A percentile compares a stretch with the other conserved stretches of the same genome.
Conservation (phyloP, 2,797 vertebrate species). For the Tamandua tetradactyla region DNA sequence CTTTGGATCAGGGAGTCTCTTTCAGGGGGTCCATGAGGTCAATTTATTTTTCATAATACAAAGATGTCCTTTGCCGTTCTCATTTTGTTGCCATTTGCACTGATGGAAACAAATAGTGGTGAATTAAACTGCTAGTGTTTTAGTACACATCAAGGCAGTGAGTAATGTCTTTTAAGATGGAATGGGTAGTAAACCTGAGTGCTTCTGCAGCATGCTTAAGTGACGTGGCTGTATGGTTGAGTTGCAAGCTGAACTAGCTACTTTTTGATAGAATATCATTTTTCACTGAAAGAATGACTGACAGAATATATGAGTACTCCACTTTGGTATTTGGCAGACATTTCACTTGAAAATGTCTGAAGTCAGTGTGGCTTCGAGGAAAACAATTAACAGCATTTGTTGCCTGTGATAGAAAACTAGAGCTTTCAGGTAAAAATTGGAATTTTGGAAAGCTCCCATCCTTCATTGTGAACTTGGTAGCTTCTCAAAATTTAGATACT, state of each 20-base stretch:
- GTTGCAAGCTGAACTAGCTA: background rate
- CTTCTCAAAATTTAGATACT: too few species aligned
- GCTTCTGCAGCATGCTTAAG: background rate
- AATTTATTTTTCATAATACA: background rate
- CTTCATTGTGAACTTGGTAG: too few species aligned
- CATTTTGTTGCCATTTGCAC: background rate
- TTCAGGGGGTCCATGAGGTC: background rate
- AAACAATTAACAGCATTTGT: background rate
- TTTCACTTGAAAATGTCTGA: background rate
- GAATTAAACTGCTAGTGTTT: background rate
- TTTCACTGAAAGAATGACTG: background rate
- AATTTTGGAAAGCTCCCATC: background rate
- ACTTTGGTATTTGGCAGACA: background rate
- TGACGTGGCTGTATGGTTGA: background rate
- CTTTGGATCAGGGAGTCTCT: background rate
- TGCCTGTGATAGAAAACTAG: background rate
- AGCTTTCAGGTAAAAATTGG: slow-evolving; percentile 16
- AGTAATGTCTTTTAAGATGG: background rate
- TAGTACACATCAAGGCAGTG: background rate
- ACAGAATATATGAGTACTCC: background rate
- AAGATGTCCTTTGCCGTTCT: background rate
- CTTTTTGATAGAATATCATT: background rate
- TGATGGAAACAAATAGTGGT: background rate
- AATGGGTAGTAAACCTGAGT: background rate
- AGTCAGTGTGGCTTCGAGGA: background rate